Evolutionary conservation across 1,140 invertebrate genomes (phyloP).

Genomic region (Eubasilissa regina): DNA sequence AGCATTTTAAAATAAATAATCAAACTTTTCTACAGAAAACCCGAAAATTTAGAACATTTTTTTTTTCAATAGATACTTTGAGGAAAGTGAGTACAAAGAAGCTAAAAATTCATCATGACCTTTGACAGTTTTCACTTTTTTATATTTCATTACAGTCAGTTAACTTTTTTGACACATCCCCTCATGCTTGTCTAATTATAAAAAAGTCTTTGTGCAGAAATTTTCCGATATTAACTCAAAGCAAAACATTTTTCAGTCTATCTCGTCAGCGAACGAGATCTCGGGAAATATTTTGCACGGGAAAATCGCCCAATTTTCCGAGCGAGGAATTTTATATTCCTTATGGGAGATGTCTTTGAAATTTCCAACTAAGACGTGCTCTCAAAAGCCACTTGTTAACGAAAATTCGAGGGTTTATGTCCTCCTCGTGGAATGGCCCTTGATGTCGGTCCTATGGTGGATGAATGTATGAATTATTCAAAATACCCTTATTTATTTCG

Average conservation of each 20-base stretch:
- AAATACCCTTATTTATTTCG: conserved; percentile 18
- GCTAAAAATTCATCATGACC: too few relatives aligned
- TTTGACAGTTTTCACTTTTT: too few relatives aligned
- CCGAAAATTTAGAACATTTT: too few relatives aligned
- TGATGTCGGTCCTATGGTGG: conserved; percentile 10
- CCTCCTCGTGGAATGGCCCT: conserved; percentile 16
- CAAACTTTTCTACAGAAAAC: too few relatives aligned
- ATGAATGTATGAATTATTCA: conserved; percentile 19
- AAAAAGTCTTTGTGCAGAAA: conserved; percentile 1
- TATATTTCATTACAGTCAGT: too few relatives aligned
- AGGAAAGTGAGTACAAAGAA: too few relatives aligned
- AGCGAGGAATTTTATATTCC: conserved; percentile 35
- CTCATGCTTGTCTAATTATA: background rate
- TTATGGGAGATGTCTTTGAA: conserved; percentile 34
- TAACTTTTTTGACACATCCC: too few relatives aligned
- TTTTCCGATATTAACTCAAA: conserved; percentile 18
- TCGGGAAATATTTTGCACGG: conserved; percentile 1
- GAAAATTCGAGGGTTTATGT: conserved; percentile 25
- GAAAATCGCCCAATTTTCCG: conserved; percentile 38
- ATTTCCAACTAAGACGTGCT: conserved; percentile 28
- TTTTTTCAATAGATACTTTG: too few relatives aligned
- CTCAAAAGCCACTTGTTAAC: conserved; percentile 25
- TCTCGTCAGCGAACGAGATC: background rate
- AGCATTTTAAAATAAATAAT: too few relatives aligned
- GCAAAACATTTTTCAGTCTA: conserved; percentile 19